A percentile compares a stretch with the other conserved stretches of the same genome.
Conservation (phyloP, 1,140 invertebrate genomes). For the Patella vulgata region DNA sequence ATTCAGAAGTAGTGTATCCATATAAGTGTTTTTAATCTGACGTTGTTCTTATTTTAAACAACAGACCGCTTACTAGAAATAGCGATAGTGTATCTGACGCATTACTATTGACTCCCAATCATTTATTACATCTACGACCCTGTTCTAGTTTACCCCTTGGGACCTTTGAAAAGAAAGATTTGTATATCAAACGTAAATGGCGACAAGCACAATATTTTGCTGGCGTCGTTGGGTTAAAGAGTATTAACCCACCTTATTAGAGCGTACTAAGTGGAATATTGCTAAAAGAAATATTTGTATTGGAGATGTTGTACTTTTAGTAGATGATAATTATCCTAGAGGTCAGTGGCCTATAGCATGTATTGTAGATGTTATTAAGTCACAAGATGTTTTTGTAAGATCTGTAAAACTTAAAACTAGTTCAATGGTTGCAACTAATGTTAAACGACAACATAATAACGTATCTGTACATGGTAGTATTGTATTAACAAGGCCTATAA, state of each 20-base stretch:
- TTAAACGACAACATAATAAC: no score
- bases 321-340: conserved; percentile 26
- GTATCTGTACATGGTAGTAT: no score
- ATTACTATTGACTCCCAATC: conserved; percentile 34
- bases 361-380: no score
- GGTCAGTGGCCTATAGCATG: conserved; percentile 8
- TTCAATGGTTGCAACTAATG: no score
- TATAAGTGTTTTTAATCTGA: no score
- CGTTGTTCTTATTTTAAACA: no score
- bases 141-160: conserved; percentile 22
- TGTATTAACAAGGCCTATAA: no score
- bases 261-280: conserved; percentile 35
- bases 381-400: no score
- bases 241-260: conserved; percentile 25
- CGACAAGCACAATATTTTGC: conserved; percentile 39
- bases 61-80: conserved; percentile 21
- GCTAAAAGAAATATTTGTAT: conserved; percentile 20
- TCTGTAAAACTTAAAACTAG: no score
- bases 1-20: no score
- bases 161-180: conserved; percentile 24
- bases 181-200: conserved; percentile 31
- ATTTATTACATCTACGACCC: conserved; percentile 23
- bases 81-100: conserved; percentile 16
- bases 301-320: conserved; percentile 39
- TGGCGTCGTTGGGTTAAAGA: conserved; percentile 41